Evolutionary conservation across 2,113 vertebrate genomes (phyloP).

Genomic region (rabbit (Oryctolagus cuniculus)): mOryCun1.1 NC_091440.1:85390001-85390500

Average conservation of each 20-base stretch:
- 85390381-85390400: background rate
- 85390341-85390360: background rate
- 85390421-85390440: background rate
- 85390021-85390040: conserved; percentile 10
- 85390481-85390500: background rate
- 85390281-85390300: background rate
- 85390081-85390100: background rate
- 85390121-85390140: conserved; percentile 26
- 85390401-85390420: rapidly evolving
- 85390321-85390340: background rate
- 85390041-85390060: background rate
- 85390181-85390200: background rate
- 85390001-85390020: background rate
- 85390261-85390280: background rate
- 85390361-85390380: background rate
- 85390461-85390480: background rate
- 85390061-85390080: background rate
- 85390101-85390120: background rate
- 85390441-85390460: background rate
- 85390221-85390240: background rate
- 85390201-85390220: background rate
- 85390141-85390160: background rate
- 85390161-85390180: background rate
- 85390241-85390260: background rate
- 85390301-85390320: background rate